These are phyloP conservation scores for Eilema griseolum DNA, from an alignment of 2,888 invertebrate species.

Conservation along the genomic window DNA sequence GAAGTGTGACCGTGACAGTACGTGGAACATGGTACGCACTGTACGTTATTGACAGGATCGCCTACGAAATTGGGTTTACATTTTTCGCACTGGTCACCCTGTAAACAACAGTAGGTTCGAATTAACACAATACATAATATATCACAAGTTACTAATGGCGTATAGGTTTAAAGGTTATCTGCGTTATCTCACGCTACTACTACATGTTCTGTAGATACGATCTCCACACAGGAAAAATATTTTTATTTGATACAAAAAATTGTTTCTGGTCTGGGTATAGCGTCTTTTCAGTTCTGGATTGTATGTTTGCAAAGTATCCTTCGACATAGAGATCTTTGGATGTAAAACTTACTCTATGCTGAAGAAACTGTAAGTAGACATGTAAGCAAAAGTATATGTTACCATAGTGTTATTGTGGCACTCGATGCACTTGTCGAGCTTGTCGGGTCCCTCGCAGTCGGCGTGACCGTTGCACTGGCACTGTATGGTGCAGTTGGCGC, in stretches of 20 bases:
- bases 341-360: background rate
- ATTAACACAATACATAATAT: background rate
- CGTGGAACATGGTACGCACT: conserved; percentile 95
- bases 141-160: too few relatives aligned
- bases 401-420: conserved; percentile 97
- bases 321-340: background rate
- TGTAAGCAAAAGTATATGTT: conserved; percentile 36
- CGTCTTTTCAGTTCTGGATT: too few relatives aligned
- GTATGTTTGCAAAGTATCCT: background rate
- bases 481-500: conserved; percentile 96
- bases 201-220: background rate
- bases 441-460: conserved; percentile 95
- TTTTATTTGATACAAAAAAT: too few relatives aligned
- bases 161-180: background rate
- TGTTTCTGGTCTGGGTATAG: too few relatives aligned
- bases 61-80: conserved; percentile 97
- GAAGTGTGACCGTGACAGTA: conserved; percentile 96
- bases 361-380: background rate
- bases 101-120: conserved; percentile 30
- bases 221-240: too few relatives aligned
- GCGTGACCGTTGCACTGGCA: conserved; percentile 98
- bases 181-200: background rate
- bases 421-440: conserved; percentile 92
- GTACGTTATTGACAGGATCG: conserved; percentile 94
- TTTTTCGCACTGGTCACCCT: conserved; percentile 96